Evolutionary conservation across 2,797 vertebrate genomes (phyloP).

Genomic region (Sphenodon punctatus): DNA sequence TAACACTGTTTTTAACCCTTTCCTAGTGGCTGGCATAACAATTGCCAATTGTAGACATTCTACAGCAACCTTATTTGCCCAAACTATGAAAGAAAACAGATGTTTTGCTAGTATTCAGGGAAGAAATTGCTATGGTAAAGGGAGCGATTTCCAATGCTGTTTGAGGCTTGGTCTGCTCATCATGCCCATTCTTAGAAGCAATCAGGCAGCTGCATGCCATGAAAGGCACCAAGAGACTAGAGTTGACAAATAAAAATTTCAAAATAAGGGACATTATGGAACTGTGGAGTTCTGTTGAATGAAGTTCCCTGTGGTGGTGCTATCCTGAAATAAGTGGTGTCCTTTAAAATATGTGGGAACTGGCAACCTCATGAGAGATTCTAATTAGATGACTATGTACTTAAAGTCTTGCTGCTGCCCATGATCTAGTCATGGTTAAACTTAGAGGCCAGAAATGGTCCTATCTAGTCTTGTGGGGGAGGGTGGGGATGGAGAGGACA

Average conservation of each 20-base stretch:
- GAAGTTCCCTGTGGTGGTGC: no score
- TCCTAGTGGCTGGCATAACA: neutral
- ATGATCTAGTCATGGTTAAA: neutral
- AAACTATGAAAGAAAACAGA: neutral
- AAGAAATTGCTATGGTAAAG: neutral
- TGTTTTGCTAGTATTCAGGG: neutral
- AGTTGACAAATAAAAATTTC: no score
- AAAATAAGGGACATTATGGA: no score
- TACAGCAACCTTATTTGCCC: neutral
- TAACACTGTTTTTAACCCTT: neutral
- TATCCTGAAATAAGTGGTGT: no score
- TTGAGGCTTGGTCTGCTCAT: neutral
- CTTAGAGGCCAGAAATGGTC: neutral
- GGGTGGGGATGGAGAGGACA: no score
- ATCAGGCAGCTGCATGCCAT: neutral
- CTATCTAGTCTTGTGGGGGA: neutral
- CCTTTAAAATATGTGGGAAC: no score
- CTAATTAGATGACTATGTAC: no score
- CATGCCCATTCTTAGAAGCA: neutral
- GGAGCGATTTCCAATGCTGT: neutral
- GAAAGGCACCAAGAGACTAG: neutral
- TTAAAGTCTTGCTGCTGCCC: neutral
- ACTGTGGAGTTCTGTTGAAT: no score
- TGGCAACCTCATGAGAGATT: no score
- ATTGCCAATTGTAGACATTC: neutral